phyloP scores from a whole-genome alignment of 2,113 vertebrate species.

The Hiodon tergisus region DNA sequence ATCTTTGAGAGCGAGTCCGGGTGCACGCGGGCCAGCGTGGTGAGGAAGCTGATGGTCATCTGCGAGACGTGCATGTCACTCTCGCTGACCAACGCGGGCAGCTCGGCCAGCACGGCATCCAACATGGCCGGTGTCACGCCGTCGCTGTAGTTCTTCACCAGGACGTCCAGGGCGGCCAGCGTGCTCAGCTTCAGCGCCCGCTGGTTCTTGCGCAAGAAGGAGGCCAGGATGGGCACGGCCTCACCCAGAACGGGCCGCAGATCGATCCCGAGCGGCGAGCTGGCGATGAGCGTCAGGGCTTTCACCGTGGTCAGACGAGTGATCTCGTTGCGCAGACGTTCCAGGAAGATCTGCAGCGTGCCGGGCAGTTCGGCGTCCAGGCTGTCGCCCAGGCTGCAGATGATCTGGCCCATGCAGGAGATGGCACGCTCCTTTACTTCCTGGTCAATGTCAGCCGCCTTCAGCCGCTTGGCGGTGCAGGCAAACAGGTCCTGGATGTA shows the following conservation, averaged over 20 bases:
- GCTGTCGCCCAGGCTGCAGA: constrained; percentile 93
- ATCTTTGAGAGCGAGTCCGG: constrained; percentile 93
- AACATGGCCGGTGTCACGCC: constrained; percentile 92
- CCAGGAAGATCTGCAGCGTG: constrained; percentile 92
- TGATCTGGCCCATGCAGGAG: constrained; percentile 98
- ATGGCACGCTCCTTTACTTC: constrained; percentile 97
- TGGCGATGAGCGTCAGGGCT: constrained; percentile 90
- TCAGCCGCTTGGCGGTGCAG: constrained; percentile 90
- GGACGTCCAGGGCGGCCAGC: constrained; percentile 87
- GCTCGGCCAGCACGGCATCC: constrained; percentile 92
- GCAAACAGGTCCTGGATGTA: constrained; percentile 93
- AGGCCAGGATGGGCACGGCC: constrained; percentile 94
- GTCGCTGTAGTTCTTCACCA: constrained; percentile 94
- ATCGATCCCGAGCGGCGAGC: constrained; percentile 90
- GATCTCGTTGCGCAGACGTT: constrained; percentile 96
- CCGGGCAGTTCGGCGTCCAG: constrained; percentile 85
- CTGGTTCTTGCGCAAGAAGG: constrained; percentile 96
- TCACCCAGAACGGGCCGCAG: constrained; percentile 86
- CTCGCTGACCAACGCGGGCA: constrained; percentile 94
- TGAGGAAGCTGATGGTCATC: constrained; percentile 97
- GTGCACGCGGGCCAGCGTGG: constrained; percentile 91
- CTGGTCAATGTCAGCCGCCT: constrained; percentile 97
- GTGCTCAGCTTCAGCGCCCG: constrained; percentile 92
- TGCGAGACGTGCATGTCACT: constrained; percentile 98
- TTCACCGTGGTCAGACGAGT: constrained; percentile 91